These are phyloP conservation scores for Nixonia krombeini DNA, from an alignment of 1,140 invertebrate genomes.

Conservation along the genomic window DNA sequence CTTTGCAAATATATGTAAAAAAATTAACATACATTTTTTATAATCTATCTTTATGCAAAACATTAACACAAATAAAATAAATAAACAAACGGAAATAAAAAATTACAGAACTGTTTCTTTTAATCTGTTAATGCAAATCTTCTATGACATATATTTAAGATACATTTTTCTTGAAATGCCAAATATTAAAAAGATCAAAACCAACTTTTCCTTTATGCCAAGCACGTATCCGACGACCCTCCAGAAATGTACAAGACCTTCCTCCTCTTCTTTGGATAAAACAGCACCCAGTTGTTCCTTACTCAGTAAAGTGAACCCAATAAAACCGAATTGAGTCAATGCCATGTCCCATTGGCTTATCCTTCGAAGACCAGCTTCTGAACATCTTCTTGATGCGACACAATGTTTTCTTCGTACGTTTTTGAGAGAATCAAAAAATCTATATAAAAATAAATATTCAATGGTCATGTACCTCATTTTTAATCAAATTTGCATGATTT, in stretches of 20 bases:
- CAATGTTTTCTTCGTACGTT: conserved; percentile 79
- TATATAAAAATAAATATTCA: conserved; percentile 44
- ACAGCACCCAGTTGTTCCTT: conserved; percentile 77
- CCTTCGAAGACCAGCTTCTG: conserved; percentile 65
- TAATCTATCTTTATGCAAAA: too few relatives aligned
- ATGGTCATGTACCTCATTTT: conserved; percentile 10
- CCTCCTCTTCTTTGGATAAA: conserved; percentile 74
- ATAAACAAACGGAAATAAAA: too few relatives aligned
- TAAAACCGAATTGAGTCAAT: conserved; percentile 89
- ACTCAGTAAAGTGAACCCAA: conserved; percentile 81
- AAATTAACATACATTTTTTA: too few relatives aligned
- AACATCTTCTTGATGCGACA: conserved; percentile 70
- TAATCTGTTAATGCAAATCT: too few relatives aligned
- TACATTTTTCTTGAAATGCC: too few relatives aligned
- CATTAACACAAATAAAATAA: too few relatives aligned
- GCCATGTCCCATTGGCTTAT: conserved; percentile 84
- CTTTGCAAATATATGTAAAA: too few relatives aligned
- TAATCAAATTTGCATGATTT: too few relatives aligned
- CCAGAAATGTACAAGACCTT: conserved; percentile 89
- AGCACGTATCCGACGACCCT: conserved; percentile 83
- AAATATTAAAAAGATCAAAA: too few relatives aligned
- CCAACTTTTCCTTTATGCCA: conserved; percentile 84
- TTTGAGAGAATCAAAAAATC: conserved; percentile 75
- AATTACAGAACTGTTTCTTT: too few relatives aligned
- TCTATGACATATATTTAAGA: too few relatives aligned